A percentile compares a stretch with the other conserved stretches of the same genome.
Conservation (phyloP, 64 coral and sea anemone species). For the Pachyseris speciosa region DNA sequence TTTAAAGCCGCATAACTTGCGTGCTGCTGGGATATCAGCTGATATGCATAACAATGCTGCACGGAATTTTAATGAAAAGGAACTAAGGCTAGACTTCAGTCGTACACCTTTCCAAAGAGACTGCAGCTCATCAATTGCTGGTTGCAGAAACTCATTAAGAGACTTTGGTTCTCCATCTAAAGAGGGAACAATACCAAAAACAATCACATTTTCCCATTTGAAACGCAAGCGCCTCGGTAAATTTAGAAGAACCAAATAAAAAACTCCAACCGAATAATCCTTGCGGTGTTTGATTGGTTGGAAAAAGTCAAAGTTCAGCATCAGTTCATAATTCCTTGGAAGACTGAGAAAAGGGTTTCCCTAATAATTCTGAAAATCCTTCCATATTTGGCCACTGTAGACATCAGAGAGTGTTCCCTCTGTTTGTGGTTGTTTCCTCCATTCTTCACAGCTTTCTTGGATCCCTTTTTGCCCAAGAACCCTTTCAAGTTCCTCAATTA, state of each 20-base stretch:
- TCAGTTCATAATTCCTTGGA: slow-evolving; percentile 8
- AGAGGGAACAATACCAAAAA: slow-evolving; percentile 16
- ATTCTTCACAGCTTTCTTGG: slow-evolving; percentile 52
- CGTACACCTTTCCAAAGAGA: slow-evolving; percentile 4
- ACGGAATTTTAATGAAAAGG: background rate
- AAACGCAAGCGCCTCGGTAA: background rate
- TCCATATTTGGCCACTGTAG: slow-evolving; percentile 48
- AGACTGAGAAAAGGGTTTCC: background rate
- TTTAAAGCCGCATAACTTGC: slow-evolving; percentile 36
- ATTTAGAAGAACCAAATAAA: slow-evolving; percentile 15
- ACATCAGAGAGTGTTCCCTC: slow-evolving; percentile 18
- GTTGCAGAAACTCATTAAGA: slow-evolving; percentile 28
- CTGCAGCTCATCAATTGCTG: background rate
- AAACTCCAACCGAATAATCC: slow-evolving; percentile 23
- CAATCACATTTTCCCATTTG: slow-evolving; percentile 37
- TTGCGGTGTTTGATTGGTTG: slow-evolving; percentile 32
- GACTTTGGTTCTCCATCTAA: background rate
- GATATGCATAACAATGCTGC: slow-evolving; percentile 1
- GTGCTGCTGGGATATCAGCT: slow-evolving; percentile 41
- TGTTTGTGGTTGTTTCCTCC: slow-evolving; percentile 8
- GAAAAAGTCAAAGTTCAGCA: slow-evolving; percentile 44
- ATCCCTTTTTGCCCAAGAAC: slow-evolving; percentile 17
- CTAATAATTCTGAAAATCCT: slow-evolving; percentile 9
- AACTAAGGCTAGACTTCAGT: background rate
- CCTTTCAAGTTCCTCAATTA: slow-evolving; percentile 49